Percentiles rank a stretch among this genome's conserved stretches.
phyloP scores from a whole-genome alignment of 30 jellyfish, hydroid and myxozoan species.

The Kudoa iwatai region DNA sequence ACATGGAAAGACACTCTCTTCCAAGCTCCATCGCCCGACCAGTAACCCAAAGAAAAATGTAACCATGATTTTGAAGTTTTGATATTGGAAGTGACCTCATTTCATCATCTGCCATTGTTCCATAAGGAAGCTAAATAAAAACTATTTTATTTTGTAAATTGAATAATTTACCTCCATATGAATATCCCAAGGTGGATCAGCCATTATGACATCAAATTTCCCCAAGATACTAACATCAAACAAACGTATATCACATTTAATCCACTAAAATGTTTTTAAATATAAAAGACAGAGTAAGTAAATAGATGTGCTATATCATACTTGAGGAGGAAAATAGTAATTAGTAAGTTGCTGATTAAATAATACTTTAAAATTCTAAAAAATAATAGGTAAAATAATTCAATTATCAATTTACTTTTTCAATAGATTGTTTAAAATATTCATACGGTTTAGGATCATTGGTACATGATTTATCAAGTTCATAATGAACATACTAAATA shows the following conservation, averaged over 20 bases:
- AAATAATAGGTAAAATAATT: too few species aligned
- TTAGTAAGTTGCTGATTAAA: too few species aligned
- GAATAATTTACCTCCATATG: conserved; percentile 68
- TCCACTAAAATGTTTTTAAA: too few species aligned
- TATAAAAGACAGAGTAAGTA: too few species aligned
- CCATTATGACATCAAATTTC: conserved; percentile 72
- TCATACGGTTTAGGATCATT: too few species aligned
- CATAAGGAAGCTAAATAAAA: conserved; percentile 34
- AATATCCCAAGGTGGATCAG: conserved; percentile 99
- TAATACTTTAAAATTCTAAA: too few species aligned
- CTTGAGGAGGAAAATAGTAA: too few species aligned
- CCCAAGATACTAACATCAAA: conserved; percentile 59
- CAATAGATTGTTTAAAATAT: too few species aligned
- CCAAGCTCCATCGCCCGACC: conserved; percentile 99
- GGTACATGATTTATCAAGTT: too few species aligned
- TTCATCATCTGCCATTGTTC: conserved; percentile 85
- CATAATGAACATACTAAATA: too few species aligned
- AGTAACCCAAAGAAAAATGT: conserved; percentile 74
- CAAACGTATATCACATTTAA: conserved; percentile 61
- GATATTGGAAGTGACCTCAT: conserved; percentile 26
- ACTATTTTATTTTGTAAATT: neutral
- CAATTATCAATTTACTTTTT: too few species aligned
- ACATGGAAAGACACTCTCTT: conserved; percentile 35
- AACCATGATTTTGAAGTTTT: conserved; percentile 54
- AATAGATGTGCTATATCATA: too few species aligned